Conservation (phyloP, 2,888 invertebrate genomes). For the Hyles lineata region DNA sequence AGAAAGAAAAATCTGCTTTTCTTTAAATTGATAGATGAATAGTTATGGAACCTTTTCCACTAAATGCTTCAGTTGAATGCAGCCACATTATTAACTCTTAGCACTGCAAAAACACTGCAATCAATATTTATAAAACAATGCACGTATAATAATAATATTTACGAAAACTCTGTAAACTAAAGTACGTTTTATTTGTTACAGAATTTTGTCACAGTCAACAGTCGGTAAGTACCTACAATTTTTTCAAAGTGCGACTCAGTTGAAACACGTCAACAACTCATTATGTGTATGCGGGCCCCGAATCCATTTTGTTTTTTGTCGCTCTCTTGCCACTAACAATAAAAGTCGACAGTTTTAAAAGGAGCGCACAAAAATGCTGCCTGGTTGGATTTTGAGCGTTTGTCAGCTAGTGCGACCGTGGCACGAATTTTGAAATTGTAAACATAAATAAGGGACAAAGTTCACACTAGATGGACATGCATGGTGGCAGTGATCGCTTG, state of each 20-base stretch:
- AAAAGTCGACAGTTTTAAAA: conserved; percentile 50
- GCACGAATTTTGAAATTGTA: conserved; percentile 40
- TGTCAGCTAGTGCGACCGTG: conserved; percentile 35
- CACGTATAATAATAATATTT: background rate
- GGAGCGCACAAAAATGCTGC: conserved; percentile 46
- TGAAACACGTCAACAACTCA: conserved; percentile 37
- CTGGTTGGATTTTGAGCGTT: conserved; percentile 35
- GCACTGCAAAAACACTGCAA: too few species aligned
- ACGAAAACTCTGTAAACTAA: background rate
- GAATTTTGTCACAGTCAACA: conserved; percentile 31
- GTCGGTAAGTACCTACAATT: conserved; percentile 18
- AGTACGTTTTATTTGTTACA: conserved; percentile 30
- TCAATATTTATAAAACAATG: too few species aligned
- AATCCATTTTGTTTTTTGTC: conserved; percentile 55
- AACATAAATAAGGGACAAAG: conserved; percentile 38
- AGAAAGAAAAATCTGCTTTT: too few species aligned
- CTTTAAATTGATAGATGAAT: too few species aligned
- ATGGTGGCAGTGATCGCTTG: conserved; percentile 17
- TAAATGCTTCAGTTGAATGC: too few species aligned
- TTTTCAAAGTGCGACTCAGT: conserved; percentile 22
- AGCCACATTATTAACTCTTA: too few species aligned
- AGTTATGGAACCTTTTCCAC: too few species aligned
- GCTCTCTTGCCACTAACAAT: conserved; percentile 46
- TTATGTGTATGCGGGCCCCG: conserved; percentile 51
- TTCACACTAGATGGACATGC: conserved; percentile 30